phyloP scores from a whole-genome alignment of 2,888 invertebrate genomes.

The Sinhomidia bicolor region DNA sequence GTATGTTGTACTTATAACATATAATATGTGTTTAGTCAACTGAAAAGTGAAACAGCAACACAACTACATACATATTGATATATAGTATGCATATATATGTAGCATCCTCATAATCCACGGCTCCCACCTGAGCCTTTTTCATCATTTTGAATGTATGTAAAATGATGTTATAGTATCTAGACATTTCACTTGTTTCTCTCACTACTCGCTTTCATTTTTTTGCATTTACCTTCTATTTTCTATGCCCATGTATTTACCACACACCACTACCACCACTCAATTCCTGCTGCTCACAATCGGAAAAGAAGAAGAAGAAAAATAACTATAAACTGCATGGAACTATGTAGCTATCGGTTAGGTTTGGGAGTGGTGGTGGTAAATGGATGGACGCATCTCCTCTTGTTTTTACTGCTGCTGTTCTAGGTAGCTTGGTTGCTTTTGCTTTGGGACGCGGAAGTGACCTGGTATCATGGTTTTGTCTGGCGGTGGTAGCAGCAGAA shows the following conservation, averaged over 20 bases:
- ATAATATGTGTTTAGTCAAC: not conserved
- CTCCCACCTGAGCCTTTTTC: constrained; percentile 35
- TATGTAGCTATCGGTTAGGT: too few species aligned
- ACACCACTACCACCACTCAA: not conserved
- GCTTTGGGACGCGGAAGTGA: constrained; percentile 46
- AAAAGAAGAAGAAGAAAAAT: not conserved
- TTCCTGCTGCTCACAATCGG: not conserved
- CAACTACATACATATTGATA: not conserved
- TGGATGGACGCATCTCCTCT: not conserved
- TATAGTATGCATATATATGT: too few species aligned
- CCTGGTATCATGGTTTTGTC: constrained; percentile 4
- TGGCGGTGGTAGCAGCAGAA: not conserved
- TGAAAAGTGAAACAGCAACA: not conserved
- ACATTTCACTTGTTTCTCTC: not conserved
- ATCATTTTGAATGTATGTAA: constrained; percentile 16
- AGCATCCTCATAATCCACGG: too few species aligned
- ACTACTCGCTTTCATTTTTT: not conserved
- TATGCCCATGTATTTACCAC: not conserved
- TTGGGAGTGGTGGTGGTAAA: not conserved
- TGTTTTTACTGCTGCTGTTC: not conserved
- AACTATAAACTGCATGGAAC: too few species aligned
- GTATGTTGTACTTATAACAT: not conserved
- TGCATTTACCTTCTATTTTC: not conserved
- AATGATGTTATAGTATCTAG: constrained; percentile 14
- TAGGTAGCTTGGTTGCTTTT: constrained; percentile 9